A percentile compares a stretch with the other conserved stretches of the same genome.
Evolutionary conservation across 1,140 invertebrate species (phyloP).

Genomic region (Dryas iulia): DNA sequence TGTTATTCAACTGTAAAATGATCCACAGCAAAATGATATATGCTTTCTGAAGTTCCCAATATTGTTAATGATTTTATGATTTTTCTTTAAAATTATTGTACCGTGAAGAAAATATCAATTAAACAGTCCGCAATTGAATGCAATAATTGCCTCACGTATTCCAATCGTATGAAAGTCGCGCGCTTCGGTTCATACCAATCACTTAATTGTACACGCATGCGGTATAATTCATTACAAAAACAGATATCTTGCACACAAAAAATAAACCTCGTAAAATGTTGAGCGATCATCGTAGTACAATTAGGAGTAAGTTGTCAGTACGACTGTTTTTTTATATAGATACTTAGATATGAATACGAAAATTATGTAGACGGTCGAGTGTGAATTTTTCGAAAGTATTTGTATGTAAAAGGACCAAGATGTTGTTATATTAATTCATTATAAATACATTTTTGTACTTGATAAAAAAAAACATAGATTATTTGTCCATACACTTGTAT

Average conservation of each 20-base stretch:
- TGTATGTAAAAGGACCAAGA: too few species aligned
- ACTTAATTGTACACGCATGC: constrained; percentile 36
- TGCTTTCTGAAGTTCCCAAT: neutral
- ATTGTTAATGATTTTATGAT: constrained; percentile 9
- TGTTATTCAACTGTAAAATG: neutral
- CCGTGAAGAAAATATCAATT: constrained; percentile 32
- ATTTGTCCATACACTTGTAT: too few species aligned
- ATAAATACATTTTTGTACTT: too few species aligned
- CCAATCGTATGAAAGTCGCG: constrained; percentile 37
- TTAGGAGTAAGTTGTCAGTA: too few species aligned
- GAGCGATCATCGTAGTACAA: neutral
- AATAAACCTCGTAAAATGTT: neutral
- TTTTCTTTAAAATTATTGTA: constrained; percentile 32
- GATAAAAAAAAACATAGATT: too few species aligned
- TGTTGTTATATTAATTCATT: too few species aligned
- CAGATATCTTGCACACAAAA: neutral
- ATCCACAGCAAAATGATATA: neutral
- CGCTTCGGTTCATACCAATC: constrained; percentile 35
- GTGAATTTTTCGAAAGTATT: too few species aligned
- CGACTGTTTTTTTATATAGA: too few species aligned
- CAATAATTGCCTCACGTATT: constrained; percentile 39
- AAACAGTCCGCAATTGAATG: constrained; percentile 31
- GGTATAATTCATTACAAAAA: constrained; percentile 20
- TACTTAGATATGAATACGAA: too few species aligned
- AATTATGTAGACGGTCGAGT: too few species aligned